phyloP scores from a whole-genome alignment of 2,888 invertebrate genomes.

The Piscicola geometra region DNA sequence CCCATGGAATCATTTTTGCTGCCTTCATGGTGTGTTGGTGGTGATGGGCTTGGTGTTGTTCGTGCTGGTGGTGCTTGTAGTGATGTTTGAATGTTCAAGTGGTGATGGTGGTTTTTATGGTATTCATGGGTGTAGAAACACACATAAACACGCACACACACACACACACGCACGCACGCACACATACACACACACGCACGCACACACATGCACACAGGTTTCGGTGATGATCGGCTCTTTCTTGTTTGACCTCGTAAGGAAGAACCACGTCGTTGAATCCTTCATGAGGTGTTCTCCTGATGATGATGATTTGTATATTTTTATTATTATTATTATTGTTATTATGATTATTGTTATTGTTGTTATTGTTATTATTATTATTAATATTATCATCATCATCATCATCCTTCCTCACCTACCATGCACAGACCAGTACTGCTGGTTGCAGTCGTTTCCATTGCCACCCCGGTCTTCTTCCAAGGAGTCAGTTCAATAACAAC shows the following conservation, averaged over 20 bases:
- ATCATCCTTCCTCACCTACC: not conserved
- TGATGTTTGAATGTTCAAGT: not conserved
- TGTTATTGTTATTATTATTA: too few relatives aligned
- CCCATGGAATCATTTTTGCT: constrained; percentile 60
- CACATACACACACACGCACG: too few relatives aligned
- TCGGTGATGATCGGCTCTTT: constrained; percentile 59
- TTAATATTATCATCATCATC: too few relatives aligned
- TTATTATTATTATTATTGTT: not conserved
- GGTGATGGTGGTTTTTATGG: too few relatives aligned
- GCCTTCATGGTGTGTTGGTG: constrained; percentile 60
- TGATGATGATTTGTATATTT: too few relatives aligned
- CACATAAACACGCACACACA: not conserved
- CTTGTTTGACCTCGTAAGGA: constrained; percentile 55
- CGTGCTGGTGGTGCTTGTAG: too few relatives aligned
- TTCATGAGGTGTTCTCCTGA: constrained; percentile 57
- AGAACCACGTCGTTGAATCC: constrained; percentile 52
- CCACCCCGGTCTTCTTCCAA: constrained; percentile 56
- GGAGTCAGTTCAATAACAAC: too few relatives aligned
- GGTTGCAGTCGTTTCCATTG: constrained; percentile 53
- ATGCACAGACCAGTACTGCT: constrained; percentile 52
- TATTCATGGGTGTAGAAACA: not conserved
- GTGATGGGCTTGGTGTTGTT: not conserved
- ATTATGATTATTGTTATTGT: too few relatives aligned
- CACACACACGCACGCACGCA: too few relatives aligned
- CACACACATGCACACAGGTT: constrained; percentile 45